phyloP scores from a whole-genome alignment of 2,113 vertebrate genomes.

The Xiphias gladius region DNA sequence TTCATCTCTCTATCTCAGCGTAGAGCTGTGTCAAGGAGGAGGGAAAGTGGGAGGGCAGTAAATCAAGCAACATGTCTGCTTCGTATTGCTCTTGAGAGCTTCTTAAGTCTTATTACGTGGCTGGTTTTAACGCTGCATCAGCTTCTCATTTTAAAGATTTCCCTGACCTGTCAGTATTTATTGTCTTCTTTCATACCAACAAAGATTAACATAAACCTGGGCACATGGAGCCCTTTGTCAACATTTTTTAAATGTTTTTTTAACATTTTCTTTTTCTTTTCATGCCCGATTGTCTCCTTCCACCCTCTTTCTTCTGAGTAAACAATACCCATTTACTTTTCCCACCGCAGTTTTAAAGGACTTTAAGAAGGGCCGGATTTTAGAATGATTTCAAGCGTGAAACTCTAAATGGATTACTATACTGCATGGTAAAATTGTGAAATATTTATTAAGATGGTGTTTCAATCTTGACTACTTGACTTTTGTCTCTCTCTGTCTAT shows the following conservation, averaged over 20 bases:
- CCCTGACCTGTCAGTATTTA: conserved; percentile 7
- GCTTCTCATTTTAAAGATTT: conserved; percentile 22
- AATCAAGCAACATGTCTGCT: conserved; percentile 59
- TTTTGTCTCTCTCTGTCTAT: conserved; percentile 9
- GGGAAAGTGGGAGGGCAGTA: conserved; percentile 61
- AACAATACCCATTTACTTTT: conserved; percentile 7
- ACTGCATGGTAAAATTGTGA: conserved; percentile 24
- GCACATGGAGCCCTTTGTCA: background rate
- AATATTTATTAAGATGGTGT: conserved; percentile 48
- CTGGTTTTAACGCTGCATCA: conserved; percentile 27
- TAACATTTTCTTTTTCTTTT: background rate
- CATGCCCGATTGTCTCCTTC: background rate
- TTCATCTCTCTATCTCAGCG: conserved; percentile 66
- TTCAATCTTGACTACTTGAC: conserved; percentile 20
- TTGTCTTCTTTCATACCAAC: background rate
- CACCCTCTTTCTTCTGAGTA: background rate
- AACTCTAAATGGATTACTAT: conserved; percentile 44
- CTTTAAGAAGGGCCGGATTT: conserved; percentile 27
- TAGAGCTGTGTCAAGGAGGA: conserved; percentile 65
- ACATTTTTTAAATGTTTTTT: background rate
- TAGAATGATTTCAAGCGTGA: conserved; percentile 47
- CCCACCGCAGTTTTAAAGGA: conserved; percentile 38
- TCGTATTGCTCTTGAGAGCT: conserved; percentile 48
- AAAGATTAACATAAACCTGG: conserved; percentile 4
- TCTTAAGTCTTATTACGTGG: conserved; percentile 32